Evolutionary conservation across 2,888 invertebrate genomes (phyloP).

Genomic region (Melanotus villosus): DNA sequence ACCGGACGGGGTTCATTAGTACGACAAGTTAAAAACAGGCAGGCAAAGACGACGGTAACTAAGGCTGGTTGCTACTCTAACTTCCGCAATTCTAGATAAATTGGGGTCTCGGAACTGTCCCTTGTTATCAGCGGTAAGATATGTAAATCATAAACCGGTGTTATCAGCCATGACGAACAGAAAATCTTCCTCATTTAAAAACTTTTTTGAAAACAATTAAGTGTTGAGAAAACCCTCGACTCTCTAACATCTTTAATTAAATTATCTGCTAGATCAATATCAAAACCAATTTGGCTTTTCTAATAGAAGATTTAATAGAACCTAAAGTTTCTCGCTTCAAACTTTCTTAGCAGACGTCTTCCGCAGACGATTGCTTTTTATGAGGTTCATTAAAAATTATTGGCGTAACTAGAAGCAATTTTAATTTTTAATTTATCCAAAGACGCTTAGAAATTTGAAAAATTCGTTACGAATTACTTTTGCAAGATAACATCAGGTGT

Average conservation of each 20-base stretch:
- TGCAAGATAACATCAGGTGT: no score
- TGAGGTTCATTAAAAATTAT: not conserved
- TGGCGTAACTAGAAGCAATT: no score
- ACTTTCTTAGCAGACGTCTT: constrained; percentile 22
- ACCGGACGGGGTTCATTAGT: constrained; percentile 35
- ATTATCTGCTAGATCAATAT: constrained; percentile 29
- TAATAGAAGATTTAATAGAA: constrained; percentile 21
- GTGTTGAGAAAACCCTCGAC: constrained; percentile 16
- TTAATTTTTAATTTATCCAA: no score
- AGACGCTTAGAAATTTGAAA: no score
- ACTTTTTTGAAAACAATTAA: not conserved
- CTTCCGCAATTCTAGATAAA: constrained; percentile 2
- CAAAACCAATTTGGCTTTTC: constrained; percentile 23
- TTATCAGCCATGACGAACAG: not conserved
- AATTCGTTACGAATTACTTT: no score
- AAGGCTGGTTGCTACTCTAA: not conserved
- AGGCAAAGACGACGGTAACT: constrained; percentile 13
- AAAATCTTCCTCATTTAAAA: not conserved
- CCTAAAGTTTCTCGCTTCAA: not conserved
- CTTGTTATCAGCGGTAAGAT: not conserved
- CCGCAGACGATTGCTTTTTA: not conserved
- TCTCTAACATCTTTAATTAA: constrained; percentile 27
- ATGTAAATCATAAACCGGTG: not conserved
- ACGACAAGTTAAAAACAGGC: constrained; percentile 30
- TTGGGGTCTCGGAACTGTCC: not conserved